Percentiles rank a stretch among this genome's conserved stretches.
These are phyloP conservation scores for Neosilurus mollespiculum DNA, from an alignment of 2,797 vertebrate genomes.

Conservation along the genomic window DNA sequence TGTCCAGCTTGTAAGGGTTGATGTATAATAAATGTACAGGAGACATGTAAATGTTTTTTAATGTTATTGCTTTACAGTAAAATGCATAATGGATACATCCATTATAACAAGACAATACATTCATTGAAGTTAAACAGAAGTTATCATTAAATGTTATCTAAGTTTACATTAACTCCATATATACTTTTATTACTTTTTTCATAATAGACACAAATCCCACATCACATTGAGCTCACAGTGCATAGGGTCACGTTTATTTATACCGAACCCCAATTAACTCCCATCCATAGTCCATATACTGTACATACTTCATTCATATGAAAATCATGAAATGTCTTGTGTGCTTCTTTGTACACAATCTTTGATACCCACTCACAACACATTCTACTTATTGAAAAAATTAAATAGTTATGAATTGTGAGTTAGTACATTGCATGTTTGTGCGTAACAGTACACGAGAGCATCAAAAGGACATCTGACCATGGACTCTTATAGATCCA, in stretches of 20 bases:
- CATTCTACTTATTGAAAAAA: conserved; percentile 49
- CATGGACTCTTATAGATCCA: conserved; percentile 50
- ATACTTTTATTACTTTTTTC: conserved; percentile 59
- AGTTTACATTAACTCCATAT: conserved; percentile 80
- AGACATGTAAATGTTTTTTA: conserved; percentile 71
- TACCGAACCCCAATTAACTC: conserved; percentile 64
- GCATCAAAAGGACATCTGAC: conserved; percentile 55
- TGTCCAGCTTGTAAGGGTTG: conserved; percentile 59
- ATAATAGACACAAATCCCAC: conserved; percentile 87
- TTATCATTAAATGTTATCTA: conserved; percentile 77
- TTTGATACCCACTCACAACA: conserved; percentile 56
- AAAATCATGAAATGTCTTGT: conserved; percentile 16
- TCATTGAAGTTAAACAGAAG: conserved; percentile 81
- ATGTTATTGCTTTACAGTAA: conserved; percentile 85
- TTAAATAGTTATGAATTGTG: conserved; percentile 49
- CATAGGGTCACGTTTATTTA: conserved; percentile 91
- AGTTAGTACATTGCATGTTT: conserved; percentile 36
- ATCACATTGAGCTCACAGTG: conserved; percentile 97
- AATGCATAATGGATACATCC: conserved; percentile 82
- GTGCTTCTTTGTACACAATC: conserved; percentile 62
- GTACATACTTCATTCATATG: neutral
- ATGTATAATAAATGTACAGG: conserved; percentile 69
- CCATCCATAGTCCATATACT: conserved; percentile 13
- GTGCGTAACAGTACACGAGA: conserved; percentile 16
- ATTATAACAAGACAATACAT: conserved; percentile 85